Base-by-base conservation (phyloP, 2,888 invertebrate genomes). In the Andrena hattorfiana region DNA sequence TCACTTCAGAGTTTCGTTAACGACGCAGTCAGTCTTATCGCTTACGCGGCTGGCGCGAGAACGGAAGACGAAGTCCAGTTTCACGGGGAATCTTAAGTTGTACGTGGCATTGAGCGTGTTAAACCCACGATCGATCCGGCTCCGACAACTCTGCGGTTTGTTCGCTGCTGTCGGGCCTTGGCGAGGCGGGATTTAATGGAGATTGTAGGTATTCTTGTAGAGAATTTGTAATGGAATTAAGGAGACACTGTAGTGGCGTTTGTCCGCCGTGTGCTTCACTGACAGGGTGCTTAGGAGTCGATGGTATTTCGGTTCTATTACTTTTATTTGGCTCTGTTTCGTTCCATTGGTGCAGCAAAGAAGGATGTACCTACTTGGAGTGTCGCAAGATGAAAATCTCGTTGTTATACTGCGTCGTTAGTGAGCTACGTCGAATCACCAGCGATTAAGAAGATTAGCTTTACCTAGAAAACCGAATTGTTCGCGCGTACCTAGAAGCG, bases 201-300 rank as follows among this genome's bases (percentile, higher is more conserved):
- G 76, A 28, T 79, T 79, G 79, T 79, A 76, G 59, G 79, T 79
- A 70, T 79, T 79, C 76, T 42, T 51, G 13, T 8, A 20, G 26
- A 35, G 56, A 32, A 76, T 56, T 28, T 42, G 35, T 79, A 79
- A 79, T 66, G 62, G 56, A 56, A 79, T 79, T 79, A 76, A 10
- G 10, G 26, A 20, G 10, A n/a, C 64, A 48, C 63, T 42, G 2
- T 23, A 16, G 23, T 6, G 35, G 23, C 23, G 20, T 60, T 77
- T 16, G 10, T 59, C 10, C 16, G 42, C 32, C 48, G 6, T 16
- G 48, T 10, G 54, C 30, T n/a, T 30, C 23, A 10, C 26, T 28
- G 7, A 42, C 0, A 1, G 16, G 16, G 42, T 16, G 16, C 16
- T 42, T 42, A 13, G 13, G 42, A 13, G 42, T 4, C 42, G 42